Evolutionary conservation across 1,140 invertebrate species (phyloP).

Genomic region (Protaetia brevitarsis): DNA sequence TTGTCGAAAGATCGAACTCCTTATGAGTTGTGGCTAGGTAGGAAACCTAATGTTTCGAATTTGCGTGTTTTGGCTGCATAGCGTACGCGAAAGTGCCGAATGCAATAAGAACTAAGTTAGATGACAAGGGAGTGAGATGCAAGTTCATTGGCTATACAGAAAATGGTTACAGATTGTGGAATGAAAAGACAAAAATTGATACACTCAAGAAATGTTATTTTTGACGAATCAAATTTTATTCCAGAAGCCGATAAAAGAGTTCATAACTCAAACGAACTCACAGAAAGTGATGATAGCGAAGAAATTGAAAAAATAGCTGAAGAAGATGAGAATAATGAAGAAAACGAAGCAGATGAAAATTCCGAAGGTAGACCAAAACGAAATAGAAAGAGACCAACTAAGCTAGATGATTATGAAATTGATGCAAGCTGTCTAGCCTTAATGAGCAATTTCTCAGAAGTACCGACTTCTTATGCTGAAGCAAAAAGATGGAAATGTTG

Average conservation of each 20-base stretch:
- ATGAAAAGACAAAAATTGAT: too few species aligned
- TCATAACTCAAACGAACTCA: neutral
- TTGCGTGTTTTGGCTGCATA: conserved; percentile 45
- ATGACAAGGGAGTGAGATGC: conserved; percentile 40
- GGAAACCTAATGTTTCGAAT: conserved; percentile 35
- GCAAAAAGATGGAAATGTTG: too few species aligned
- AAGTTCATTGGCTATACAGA: conserved; percentile 51
- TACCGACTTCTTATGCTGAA: neutral
- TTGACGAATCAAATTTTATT: conserved; percentile 1
- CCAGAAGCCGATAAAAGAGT: neutral
- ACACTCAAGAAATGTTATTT: conserved; percentile 9
- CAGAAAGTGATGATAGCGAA: neutral
- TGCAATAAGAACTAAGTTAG: conserved; percentile 43
- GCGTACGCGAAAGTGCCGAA: conserved; percentile 47
- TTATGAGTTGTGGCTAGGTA: conserved; percentile 41
- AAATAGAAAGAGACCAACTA: neutral
- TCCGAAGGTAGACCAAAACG: neutral
- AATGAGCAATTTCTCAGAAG: neutral
- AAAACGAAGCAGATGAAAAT: neutral
- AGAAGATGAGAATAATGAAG: neutral
- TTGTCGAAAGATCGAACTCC: conserved; percentile 45
- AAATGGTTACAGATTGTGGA: conserved; percentile 6
- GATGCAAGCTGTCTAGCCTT: neutral
- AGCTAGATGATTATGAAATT: neutral
- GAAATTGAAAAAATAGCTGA: too few species aligned